Percentiles rank a stretch among this genome's conserved stretches.
Conservation (phyloP, 2,797 vertebrate species). For the Anguilla megastoma region DNA sequence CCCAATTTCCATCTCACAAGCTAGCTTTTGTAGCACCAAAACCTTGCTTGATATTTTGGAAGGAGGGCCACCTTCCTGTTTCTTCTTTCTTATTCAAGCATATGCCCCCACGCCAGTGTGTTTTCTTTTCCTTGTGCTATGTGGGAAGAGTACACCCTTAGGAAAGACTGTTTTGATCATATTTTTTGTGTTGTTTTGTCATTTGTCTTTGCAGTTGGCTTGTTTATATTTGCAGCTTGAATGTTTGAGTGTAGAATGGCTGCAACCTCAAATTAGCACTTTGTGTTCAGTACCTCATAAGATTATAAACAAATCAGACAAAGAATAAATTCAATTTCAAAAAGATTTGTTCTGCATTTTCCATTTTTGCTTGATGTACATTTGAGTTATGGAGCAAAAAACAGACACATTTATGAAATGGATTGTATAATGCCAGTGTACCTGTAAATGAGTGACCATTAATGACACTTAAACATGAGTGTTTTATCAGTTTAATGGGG, state of each 20-base stretch:
- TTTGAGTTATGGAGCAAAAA: not conserved
- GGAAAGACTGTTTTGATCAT: constrained; percentile 42
- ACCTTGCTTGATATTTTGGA: constrained; percentile 3
- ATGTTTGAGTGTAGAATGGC: constrained; percentile 56
- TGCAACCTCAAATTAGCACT: constrained; percentile 74
- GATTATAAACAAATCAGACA: constrained; percentile 65
- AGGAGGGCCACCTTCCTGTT: not conserved
- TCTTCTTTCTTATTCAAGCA: constrained; percentile 47
- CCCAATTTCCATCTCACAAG: not conserved
- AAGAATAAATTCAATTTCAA: constrained; percentile 72
- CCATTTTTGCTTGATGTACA: not conserved
- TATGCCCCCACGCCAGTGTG: constrained; percentile 61
- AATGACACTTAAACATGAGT: not conserved
- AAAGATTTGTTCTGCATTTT: constrained; percentile 36
- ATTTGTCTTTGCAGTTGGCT: constrained; percentile 57
- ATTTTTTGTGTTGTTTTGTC: constrained; percentile 40
- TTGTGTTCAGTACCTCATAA: constrained; percentile 78
- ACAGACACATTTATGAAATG: not conserved
- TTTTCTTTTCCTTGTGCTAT: constrained; percentile 27
- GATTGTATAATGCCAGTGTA: not conserved
- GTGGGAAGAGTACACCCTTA: constrained; percentile 43
- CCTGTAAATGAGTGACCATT: not conserved
- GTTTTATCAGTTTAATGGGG: not conserved
- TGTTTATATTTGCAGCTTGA: constrained; percentile 55
- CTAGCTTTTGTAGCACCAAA: not conserved